These are phyloP conservation scores for Drosophila ironensis DNA, from an alignment of 1,140 invertebrate genomes.

Conservation along the genomic window DNA sequence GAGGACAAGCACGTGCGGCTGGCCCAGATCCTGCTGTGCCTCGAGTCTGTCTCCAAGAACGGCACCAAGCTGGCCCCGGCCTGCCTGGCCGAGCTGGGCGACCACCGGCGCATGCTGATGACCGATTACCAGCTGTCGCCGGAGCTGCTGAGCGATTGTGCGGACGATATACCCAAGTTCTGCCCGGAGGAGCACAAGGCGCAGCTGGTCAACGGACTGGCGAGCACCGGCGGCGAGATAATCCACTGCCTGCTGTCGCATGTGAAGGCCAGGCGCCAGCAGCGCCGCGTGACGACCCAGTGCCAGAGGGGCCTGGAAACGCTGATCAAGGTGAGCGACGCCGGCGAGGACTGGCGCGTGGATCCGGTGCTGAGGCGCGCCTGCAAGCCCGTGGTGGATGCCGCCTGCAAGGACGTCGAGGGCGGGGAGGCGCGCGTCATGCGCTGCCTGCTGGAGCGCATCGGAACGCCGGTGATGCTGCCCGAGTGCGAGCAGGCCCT, in stretches of 20 bases:
- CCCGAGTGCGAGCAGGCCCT: conserved; percentile 94
- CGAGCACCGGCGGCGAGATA: conserved; percentile 86
- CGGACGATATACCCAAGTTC: conserved; percentile 90
- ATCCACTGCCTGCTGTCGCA: conserved; percentile 98
- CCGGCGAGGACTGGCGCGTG: conserved; percentile 94
- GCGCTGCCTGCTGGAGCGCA: conserved; percentile 95
- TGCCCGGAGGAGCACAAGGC: conserved; percentile 87
- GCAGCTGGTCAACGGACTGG: conserved; percentile 83
- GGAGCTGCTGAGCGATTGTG: conserved; percentile 94
- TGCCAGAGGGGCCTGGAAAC: conserved; percentile 90
- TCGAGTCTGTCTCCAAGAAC: conserved; percentile 93
- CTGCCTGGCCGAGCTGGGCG: conserved; percentile 93
- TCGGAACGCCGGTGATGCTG: conserved; percentile 93
- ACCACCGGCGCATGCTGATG: conserved; percentile 95
- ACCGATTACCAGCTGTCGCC: conserved; percentile 89
- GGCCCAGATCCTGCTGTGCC: conserved; percentile 95
- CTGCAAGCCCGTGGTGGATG: conserved; percentile 91
- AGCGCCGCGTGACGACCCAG: conserved; percentile 85
- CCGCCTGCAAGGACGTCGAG: conserved; percentile 86
- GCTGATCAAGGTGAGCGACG: conserved; percentile 91
- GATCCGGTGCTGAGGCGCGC: conserved; percentile 94
- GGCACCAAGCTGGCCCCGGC: conserved; percentile 87
- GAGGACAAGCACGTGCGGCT: conserved; percentile 92
- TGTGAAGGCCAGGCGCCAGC: conserved; percentile 86
- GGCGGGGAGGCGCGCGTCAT: conserved; percentile 91